phyloP scores from a whole-genome alignment of 2,113 vertebrate genomes.

The Toxotes jaculatrix region DNA sequence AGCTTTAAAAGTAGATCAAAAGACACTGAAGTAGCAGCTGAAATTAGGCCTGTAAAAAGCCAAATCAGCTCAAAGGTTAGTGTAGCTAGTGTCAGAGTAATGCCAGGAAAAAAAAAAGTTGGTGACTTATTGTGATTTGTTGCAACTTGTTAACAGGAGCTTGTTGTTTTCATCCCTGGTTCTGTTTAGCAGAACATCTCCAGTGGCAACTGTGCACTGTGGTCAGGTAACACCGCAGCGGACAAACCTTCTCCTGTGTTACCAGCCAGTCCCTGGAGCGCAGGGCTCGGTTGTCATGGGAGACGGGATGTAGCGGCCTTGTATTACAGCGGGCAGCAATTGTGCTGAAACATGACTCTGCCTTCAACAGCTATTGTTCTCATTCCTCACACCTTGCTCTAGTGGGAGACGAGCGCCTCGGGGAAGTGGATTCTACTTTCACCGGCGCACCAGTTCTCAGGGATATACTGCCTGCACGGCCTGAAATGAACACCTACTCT shows the following conservation, averaged over 20 bases:
- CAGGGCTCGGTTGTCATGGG: constrained; percentile 63
- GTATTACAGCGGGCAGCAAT: constrained; percentile 51
- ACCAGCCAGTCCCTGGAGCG: constrained; percentile 5
- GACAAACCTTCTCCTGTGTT: constrained; percentile 21
- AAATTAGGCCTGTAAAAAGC: constrained; percentile 6
- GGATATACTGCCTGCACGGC: constrained; percentile 25
- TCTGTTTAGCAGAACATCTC: neutral
- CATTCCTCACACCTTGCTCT: constrained; percentile 55
- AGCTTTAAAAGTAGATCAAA: constrained; percentile 25
- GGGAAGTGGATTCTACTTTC: constrained; percentile 43
- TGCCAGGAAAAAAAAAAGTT: neutral
- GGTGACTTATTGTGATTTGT: neutral
- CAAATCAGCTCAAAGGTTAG: neutral
- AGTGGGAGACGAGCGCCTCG: constrained; percentile 38
- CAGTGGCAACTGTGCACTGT: neutral
- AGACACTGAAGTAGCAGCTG: neutral
- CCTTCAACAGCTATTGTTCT: constrained; percentile 59
- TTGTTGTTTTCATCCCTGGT: constrained; percentile 9
- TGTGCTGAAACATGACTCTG: constrained; percentile 62
- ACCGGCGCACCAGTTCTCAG: constrained; percentile 52
- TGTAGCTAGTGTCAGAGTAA: neutral
- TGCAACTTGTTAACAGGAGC: neutral
- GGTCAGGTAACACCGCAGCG: constrained; percentile 38
- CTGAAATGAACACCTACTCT: constrained; percentile 36
- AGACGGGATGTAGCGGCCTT: constrained; percentile 54